Evolutionary conservation across 2,888 invertebrate genomes (phyloP), one percentile per base, ranked within the genome.

Genomic region (Cataglyphis rosenhaueri): DNA sequence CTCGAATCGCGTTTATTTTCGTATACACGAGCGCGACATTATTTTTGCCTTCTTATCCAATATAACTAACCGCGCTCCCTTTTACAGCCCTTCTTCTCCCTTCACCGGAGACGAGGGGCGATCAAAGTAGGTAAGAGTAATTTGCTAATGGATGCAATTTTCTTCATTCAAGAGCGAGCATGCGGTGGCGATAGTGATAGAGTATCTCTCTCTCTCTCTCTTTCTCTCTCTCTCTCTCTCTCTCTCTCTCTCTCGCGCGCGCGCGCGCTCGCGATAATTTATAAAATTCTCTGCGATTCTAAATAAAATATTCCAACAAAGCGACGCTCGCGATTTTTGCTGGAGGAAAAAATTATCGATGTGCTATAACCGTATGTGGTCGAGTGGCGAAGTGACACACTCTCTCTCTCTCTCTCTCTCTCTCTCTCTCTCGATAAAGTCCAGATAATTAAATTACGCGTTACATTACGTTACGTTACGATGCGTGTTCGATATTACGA

Each of bases 81-180:
- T 85, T 76, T 48, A 65, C 68, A 75, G 21, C 78, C 70, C 64
- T 74, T 38, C 29, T 12, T 25, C 25, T 25, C 25, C 57, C 76
- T 61, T 29, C 48, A 61, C 4, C 32, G 57, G 15, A 57, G 70
- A 44, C 68, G 62, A 25, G 68, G 66, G 25, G 1, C 81, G 62
- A 74, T 64, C 61, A 75, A 85, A 83, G 74, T 85, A 84, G 83
- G 82, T 82, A 85, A 84, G 78, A 68, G 81, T 87, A 88, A 88
- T 88, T 88, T 85, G 81, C 87, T 88, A 88, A 88, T 88, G 88
- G 84, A 88, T 86, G 88, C 83, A 88, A 88, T 87, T 88, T 87
- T 68, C 84, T 84, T 82, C 18, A 64, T 81, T 83, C 59, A 62
- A n/a, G 52, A 61, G 55, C 66, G 59, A 55, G 48, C 44, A 21